These are phyloP conservation scores for Silurus aristotelis DNA, from an alignment of 2,797 vertebrate species.

Conservation along the genomic window DNA sequence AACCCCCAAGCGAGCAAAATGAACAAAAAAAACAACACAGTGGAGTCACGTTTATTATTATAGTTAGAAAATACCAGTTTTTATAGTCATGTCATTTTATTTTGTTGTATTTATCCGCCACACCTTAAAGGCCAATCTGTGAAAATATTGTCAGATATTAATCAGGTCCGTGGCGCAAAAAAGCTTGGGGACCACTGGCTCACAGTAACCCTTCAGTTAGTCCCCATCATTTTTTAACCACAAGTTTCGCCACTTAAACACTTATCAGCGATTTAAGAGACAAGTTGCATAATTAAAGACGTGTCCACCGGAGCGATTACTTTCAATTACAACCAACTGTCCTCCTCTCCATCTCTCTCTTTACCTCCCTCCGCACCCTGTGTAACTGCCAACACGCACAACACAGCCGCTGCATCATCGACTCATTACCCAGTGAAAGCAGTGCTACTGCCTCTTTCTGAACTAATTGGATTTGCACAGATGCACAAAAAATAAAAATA, in stretches of 20 bases:
- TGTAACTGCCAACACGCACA: slow-evolving; percentile 19
- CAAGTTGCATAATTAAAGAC: slow-evolving; percentile 67
- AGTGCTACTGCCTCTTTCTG: not conserved
- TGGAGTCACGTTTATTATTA: too few relatives aligned
- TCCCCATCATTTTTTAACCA: slow-evolving; percentile 18
- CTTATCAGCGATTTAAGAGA: slow-evolving; percentile 62
- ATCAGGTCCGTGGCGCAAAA: too few relatives aligned
- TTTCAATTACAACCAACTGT: slow-evolving; percentile 55
- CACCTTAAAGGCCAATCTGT: too few relatives aligned
- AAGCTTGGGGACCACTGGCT: too few relatives aligned
- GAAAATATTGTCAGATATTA: too few relatives aligned
- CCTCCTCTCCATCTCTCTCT: slow-evolving; percentile 36
- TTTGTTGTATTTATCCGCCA: too few relatives aligned
- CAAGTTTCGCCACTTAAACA: slow-evolving; percentile 59
- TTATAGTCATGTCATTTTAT: too few relatives aligned
- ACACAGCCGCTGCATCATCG: slow-evolving; percentile 34
- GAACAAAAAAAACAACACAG: too few relatives aligned
- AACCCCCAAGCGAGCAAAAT: too few relatives aligned
- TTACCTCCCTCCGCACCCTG: not conserved
- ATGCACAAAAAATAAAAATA: not conserved
- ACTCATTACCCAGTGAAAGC: slow-evolving; percentile 43
- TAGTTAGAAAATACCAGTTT: too few relatives aligned
- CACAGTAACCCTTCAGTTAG: not conserved
- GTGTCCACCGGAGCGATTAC: slow-evolving; percentile 58
- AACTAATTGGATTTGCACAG: slow-evolving; percentile 21